These are phyloP conservation scores for Leucophora obtusa DNA, from an alignment of 2,888 invertebrate species.

Conservation along the genomic window DNA sequence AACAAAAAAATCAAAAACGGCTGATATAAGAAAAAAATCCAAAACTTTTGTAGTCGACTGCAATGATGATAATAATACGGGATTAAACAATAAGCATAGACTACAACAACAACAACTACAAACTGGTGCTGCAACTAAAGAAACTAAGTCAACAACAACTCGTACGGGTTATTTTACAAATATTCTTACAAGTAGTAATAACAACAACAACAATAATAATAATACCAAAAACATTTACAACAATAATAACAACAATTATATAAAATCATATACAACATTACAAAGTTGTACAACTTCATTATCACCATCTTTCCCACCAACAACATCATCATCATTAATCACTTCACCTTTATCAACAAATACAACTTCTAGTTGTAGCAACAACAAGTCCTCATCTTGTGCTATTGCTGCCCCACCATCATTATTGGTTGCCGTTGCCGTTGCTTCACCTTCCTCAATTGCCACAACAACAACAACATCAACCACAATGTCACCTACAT, in stretches of 20 bases:
- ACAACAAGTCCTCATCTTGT: constrained; percentile 43
- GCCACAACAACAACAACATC: constrained; percentile 59
- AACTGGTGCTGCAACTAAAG: constrained; percentile 30
- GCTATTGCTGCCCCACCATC: constrained; percentile 51
- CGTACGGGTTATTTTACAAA: constrained; percentile 59
- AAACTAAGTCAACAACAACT: constrained; percentile 59
- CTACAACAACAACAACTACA: constrained; percentile 65
- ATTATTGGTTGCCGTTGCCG: constrained; percentile 58
- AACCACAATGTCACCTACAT: constrained; percentile 73
- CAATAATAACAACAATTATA: constrained; percentile 54
- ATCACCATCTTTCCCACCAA: constrained; percentile 31
- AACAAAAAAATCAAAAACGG: constrained; percentile 70
- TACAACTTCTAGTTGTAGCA: constrained; percentile 37
- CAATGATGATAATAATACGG: constrained; percentile 68
- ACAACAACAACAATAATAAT: constrained; percentile 21
- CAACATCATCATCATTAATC: constrained; percentile 20
- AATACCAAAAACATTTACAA: constrained; percentile 36
- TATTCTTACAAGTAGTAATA: constrained; percentile 50
- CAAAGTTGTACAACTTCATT: constrained; percentile 24
- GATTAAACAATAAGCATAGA: constrained; percentile 50
- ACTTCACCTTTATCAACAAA: not conserved
- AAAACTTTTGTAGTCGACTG: constrained; percentile 61
- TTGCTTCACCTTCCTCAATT: constrained; percentile 50
- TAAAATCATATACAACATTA: constrained; percentile 60
- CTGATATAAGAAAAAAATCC: constrained; percentile 56